phyloP scores from a whole-genome alignment of 2,888 invertebrate genomes.

The Deroplatys truncata region DNA sequence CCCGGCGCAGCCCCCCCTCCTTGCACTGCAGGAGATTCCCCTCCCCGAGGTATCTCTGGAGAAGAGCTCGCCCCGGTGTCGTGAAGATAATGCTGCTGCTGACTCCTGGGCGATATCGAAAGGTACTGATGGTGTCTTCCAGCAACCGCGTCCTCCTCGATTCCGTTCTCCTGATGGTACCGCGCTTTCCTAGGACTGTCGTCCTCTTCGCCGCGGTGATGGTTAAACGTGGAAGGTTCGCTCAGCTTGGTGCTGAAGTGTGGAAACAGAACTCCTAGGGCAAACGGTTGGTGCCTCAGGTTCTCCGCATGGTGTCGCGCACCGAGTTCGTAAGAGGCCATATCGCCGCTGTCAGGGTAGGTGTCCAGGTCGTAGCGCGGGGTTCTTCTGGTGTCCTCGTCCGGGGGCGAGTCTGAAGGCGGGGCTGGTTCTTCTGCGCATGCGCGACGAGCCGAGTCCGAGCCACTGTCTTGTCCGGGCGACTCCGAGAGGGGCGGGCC shows the following conservation, averaged over 20 bases:
- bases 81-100: not conserved
- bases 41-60: not conserved
- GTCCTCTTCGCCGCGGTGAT: not conserved
- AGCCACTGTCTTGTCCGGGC: conserved; percentile 2
- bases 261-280: not conserved
- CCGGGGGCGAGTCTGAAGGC: not conserved
- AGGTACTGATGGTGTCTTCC: not conserved
- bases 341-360: not conserved
- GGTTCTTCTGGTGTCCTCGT: not conserved
- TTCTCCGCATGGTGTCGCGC: not conserved
- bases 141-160: not conserved
- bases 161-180: not conserved
- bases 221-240: not conserved
- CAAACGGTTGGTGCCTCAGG: not conserved
- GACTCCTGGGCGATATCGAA: not conserved
- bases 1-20: not conserved
- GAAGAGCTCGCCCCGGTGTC: not conserved
- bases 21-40: not conserved
- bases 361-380: not conserved
- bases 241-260: not conserved
- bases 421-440: not conserved
- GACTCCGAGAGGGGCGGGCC: conserved; percentile 2
- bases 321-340: not conserved
- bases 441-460: not conserved
- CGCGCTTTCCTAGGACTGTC: not conserved